These are phyloP conservation scores for Aphrophora alni DNA, from an alignment of 2,888 invertebrate genomes.

Conservation along the genomic window DNA sequence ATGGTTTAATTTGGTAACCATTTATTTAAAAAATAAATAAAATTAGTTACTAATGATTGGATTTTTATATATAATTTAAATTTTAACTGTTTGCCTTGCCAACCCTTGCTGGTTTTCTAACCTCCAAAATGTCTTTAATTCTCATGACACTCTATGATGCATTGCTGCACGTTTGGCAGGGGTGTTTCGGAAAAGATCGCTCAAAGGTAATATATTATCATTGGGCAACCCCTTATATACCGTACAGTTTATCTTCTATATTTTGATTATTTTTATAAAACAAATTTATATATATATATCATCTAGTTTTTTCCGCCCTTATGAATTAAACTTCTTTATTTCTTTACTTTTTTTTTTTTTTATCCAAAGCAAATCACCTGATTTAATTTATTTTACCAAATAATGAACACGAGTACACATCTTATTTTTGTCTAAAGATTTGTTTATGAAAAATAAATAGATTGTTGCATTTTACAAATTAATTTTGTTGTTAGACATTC, in stretches of 20 bases:
- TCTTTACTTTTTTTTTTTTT: neutral
- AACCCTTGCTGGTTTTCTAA: constrained; percentile 32
- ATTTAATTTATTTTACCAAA: neutral
- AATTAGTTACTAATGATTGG: too few relatives aligned
- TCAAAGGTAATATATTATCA: constrained; percentile 78
- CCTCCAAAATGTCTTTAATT: constrained; percentile 36
- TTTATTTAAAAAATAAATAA: too few relatives aligned
- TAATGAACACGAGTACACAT: neutral
- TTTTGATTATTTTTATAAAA: constrained; percentile 51
- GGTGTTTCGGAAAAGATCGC: constrained; percentile 96
- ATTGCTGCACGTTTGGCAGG: constrained; percentile 63
- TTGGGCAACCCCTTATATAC: constrained; percentile 49
- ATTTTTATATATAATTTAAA: neutral
- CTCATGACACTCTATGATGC: constrained; percentile 51
- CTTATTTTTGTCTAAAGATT: neutral
- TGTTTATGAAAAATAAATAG: neutral
- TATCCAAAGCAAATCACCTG: neutral
- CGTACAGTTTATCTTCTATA: constrained; percentile 46
- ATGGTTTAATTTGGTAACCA: too few relatives aligned
- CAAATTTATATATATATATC: constrained; percentile 58
- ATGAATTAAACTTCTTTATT: constrained; percentile 53
- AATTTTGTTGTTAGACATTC: neutral
- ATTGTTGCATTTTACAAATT: neutral
- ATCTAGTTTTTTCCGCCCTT: constrained; percentile 58
- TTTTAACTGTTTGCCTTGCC: constrained; percentile 20